phyloP scores from a whole-genome alignment of 2,888 invertebrate species.

The Harmothoe impar region DNA sequence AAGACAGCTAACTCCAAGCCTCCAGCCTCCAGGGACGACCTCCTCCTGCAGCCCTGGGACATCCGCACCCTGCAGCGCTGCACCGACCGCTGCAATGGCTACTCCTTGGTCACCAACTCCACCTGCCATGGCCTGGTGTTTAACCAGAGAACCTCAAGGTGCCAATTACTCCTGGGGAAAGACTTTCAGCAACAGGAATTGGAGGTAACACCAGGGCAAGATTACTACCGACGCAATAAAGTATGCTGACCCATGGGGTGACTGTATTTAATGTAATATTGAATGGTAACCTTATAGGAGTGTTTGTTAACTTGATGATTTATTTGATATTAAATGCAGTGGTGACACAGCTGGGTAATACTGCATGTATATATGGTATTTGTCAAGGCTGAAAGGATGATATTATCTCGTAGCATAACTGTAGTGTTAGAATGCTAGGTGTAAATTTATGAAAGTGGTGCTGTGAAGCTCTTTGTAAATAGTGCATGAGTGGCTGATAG shows the following conservation, averaged over 20 bases:
- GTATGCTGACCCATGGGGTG: not conserved
- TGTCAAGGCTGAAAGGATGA: no score
- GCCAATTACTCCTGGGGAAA: not conserved
- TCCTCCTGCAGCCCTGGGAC: conserved; percentile 5
- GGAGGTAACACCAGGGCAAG: not conserved
- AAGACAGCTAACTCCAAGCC: not conserved
- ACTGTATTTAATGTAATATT: no score
- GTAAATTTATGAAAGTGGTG: no score
- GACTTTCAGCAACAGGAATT: not conserved
- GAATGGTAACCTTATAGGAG: no score
- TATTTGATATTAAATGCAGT: no score
- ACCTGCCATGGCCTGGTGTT: conserved; percentile 33
- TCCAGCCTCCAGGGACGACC: not conserved
- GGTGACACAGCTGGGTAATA: no score
- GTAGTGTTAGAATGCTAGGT: no score
- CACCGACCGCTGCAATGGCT: not conserved
- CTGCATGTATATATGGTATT: no score
- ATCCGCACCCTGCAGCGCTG: not conserved
- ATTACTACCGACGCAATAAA: not conserved
- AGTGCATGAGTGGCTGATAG: no score
- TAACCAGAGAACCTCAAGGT: not conserved
- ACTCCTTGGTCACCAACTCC: not conserved
- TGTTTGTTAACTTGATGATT: no score
- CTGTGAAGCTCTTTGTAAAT: no score
- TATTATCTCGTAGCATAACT: no score